A percentile compares a stretch with the other conserved stretches of the same genome.
Evolutionary conservation across 2,888 invertebrate genomes (phyloP).

Genomic region (Chymomyza amoena): DNA sequence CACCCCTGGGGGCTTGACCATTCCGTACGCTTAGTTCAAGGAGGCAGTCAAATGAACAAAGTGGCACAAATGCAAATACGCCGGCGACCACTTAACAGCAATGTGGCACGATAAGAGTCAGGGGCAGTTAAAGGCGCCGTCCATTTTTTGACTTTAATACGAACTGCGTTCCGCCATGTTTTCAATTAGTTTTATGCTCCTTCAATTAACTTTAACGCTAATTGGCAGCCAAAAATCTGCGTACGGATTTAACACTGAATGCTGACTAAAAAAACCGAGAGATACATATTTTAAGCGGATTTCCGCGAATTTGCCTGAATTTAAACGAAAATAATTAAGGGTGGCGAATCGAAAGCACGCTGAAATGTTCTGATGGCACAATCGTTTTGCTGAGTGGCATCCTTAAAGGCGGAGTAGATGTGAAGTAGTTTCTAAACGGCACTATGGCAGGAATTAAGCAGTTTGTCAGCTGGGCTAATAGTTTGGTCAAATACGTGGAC

Average conservation of each 20-base stretch:
- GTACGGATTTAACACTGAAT: conserved; percentile 19
- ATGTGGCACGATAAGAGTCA: conserved; percentile 27
- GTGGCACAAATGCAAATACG: conserved; percentile 58
- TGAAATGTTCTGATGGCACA: background rate
- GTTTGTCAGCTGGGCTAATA: background rate
- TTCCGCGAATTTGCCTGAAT: background rate
- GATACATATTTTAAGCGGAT: background rate
- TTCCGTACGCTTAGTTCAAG: conserved; percentile 25
- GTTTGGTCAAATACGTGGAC: background rate
- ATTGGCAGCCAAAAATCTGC: conserved; percentile 18
- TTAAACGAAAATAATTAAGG: background rate
- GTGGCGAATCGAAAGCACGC: background rate
- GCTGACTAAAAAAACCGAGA: background rate
- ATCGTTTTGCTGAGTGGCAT: background rate
- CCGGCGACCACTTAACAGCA: conserved; percentile 54
- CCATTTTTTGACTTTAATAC: background rate
- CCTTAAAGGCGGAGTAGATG: background rate
- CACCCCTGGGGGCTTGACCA: conserved; percentile 33
- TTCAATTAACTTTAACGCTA: conserved; percentile 37
- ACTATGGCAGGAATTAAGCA: background rate
- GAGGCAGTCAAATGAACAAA: conserved; percentile 35
- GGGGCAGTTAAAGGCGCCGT: background rate
- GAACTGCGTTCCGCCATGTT: conserved; percentile 6
- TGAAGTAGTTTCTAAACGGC: too few species aligned
- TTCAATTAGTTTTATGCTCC: conserved; percentile 46